Percentiles rank a stretch among this genome's conserved stretches.
These are phyloP conservation scores for Bombus polaris DNA, from an alignment of 1,140 invertebrate genomes.

Conservation along the genomic window DNA sequence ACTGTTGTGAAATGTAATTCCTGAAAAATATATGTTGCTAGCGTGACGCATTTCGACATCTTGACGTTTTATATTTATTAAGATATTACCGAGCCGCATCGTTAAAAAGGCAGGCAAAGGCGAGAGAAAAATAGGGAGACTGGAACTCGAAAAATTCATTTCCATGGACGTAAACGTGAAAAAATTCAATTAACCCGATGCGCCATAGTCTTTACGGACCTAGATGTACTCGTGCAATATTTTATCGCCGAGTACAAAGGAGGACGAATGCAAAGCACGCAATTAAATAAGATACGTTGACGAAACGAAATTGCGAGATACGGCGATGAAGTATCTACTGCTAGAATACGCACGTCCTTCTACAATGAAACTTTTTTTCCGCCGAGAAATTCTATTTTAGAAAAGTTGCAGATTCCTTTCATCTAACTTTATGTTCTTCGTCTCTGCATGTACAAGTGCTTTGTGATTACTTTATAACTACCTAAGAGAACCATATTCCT, in stretches of 20 bases:
- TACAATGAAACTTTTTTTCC: not conserved
- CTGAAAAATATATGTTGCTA: not conserved
- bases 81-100: not conserved
- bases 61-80: not conserved
- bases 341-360: not conserved
- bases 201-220: not conserved
- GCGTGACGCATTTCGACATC: not conserved
- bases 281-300: constrained; percentile 12
- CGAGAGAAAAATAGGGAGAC: not conserved
- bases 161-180: constrained; percentile 10
- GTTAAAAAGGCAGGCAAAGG: not conserved
- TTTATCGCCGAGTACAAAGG: not conserved
- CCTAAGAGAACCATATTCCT: not conserved
- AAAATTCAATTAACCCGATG: constrained; percentile 27
- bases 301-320: not conserved
- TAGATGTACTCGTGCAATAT: constrained; percentile 5
- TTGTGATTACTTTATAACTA: not conserved
- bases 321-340: not conserved
- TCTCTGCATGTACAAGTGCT: not conserved
- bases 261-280: not conserved
- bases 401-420: not conserved
- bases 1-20: not conserved
- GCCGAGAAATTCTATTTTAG: not conserved
- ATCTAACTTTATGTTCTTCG: not conserved
- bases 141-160: constrained; percentile 19